Evolutionary conservation across 2,113 vertebrate species (phyloP), one percentile per base, ranked within the genome.

Genomic region (Micronycteris hirsuta): DNA sequence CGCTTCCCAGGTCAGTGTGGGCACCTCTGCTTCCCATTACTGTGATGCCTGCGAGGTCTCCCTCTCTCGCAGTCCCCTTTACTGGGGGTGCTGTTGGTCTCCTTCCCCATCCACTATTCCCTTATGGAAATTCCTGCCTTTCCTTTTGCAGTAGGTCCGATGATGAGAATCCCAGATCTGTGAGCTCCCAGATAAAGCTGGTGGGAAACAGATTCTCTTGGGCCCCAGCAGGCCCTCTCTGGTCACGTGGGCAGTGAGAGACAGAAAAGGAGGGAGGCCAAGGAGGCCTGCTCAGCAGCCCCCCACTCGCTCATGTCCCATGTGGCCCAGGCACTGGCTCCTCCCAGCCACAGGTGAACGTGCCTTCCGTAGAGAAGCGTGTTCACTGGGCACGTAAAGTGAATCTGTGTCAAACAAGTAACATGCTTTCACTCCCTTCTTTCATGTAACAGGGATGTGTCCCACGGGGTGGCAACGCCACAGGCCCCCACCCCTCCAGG

Each of bases 151-250:
- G 81, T 4, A 31, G 67, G 28, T 36, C 87, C 65, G 91, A 95
- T 97, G 93, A 96, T 97, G 97, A 97, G 95, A 96, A 97, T 86
- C 41, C 54, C 95, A 97, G 97, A 95, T 54, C n/a, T 76, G 38
- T 38, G 54, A 58, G 82, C 94, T 97, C 90, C 91, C 97, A 91
- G 94, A 97, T 94, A 93, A 96, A 88, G 61, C 78, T 54, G 88
- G 95, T 97, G 96, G 97, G 97, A 97, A 97, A 93, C 19, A 70
- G 71, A 65, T 8, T 91, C 33, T 67, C 68, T 83, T 11, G 28
- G 65, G 90, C 73, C 94, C 78, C 88, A 38, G 61, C 68, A 93
- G 96, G 96, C 84, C 84, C 41, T 95, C 68, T 63, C 81, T 3
- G 22, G 85, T 92, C 96, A 97, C 0, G 38, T 67, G 96, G n/a